These are phyloP conservation scores for Drosophila ficusphila DNA, from an alignment of 1,140 invertebrate species.

Conservation along the genomic window DNA sequence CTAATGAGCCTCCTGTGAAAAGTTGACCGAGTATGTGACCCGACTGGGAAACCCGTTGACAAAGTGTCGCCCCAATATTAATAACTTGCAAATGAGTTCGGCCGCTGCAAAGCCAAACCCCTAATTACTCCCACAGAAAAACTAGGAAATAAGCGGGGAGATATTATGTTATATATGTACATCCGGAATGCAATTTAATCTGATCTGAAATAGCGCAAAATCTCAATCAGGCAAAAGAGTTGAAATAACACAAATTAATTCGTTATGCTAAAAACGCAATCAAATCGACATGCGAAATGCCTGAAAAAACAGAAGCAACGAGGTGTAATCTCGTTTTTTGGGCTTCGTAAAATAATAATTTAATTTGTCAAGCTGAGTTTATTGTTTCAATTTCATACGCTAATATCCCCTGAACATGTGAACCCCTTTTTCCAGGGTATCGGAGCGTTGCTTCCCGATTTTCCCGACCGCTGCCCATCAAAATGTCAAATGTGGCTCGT, in stretches of 20 bases:
- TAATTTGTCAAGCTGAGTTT: too few species aligned
- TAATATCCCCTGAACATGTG: too few species aligned
- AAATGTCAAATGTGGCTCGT: constrained; percentile 40
- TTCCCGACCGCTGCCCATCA: constrained; percentile 29
- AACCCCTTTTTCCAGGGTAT: neutral
- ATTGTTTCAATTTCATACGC: too few species aligned
- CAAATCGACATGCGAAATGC: too few species aligned
- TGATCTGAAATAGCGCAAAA: too few species aligned
- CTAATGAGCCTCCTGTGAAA: constrained; percentile 46
- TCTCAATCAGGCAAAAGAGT: too few species aligned
- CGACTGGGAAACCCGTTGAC: constrained; percentile 52
- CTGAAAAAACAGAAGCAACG: too few species aligned
- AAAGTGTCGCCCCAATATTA: constrained; percentile 63
- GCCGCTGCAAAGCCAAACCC: constrained; percentile 38
- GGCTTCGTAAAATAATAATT: too few species aligned
- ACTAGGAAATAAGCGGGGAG: neutral
- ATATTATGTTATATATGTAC: neutral
- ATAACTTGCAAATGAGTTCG: constrained; percentile 67
- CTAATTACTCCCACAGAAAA: constrained; percentile 40
- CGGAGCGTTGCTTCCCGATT: neutral
- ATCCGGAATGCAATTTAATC: too few species aligned
- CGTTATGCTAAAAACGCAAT: too few species aligned
- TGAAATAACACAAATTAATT: too few species aligned
- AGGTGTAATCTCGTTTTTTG: too few species aligned
- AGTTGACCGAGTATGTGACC: constrained; percentile 62